Evolutionary conservation across 2,113 vertebrate species (phyloP).

Genomic region (Poeciliopsis prolifica): DNA sequence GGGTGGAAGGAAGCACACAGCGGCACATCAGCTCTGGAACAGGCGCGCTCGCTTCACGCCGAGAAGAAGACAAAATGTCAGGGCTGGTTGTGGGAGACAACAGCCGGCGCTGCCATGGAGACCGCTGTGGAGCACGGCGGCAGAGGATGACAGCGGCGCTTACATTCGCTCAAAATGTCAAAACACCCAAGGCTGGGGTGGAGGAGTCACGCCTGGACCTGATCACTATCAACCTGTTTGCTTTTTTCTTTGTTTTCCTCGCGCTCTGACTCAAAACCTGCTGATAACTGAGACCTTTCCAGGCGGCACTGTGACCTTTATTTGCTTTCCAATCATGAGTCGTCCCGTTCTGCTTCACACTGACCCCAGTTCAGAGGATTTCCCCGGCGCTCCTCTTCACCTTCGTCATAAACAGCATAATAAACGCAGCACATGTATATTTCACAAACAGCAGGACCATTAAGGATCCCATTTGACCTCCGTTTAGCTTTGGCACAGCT

Average conservation of each 20-base stretch:
- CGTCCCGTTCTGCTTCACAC: constrained; percentile 45
- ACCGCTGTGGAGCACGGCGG: constrained; percentile 49
- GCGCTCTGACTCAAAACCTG: constrained; percentile 50
- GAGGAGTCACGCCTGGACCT: constrained; percentile 49
- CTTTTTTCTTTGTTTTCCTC: constrained; percentile 18
- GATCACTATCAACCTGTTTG: constrained; percentile 60
- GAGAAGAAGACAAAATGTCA: constrained; percentile 71
- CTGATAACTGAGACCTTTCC: constrained; percentile 70
- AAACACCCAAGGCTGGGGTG: constrained; percentile 63
- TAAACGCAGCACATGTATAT: constrained; percentile 49
- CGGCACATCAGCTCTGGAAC: constrained; percentile 36
- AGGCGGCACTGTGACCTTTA: constrained; percentile 55
- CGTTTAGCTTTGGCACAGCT: constrained; percentile 39
- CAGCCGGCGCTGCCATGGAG: constrained; percentile 59
- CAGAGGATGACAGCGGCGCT: constrained; percentile 55
- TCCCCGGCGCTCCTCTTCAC: constrained; percentile 2
- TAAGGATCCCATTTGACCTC: constrained; percentile 40
- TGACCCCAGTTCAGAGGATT: constrained; percentile 22
- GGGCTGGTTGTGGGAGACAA: constrained; percentile 59
- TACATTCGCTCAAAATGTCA: constrained; percentile 77
- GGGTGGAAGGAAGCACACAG: constrained; percentile 57
- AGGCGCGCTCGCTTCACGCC: constrained; percentile 28
- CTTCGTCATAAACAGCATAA: constrained; percentile 27
- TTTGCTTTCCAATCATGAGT: constrained; percentile 57
- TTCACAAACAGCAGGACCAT: constrained; percentile 57